A percentile compares a stretch with the other conserved stretches of the same genome.
Conservation (phyloP, 2,797 vertebrate genomes). For the Neomorphus geoffroyi region DNA sequence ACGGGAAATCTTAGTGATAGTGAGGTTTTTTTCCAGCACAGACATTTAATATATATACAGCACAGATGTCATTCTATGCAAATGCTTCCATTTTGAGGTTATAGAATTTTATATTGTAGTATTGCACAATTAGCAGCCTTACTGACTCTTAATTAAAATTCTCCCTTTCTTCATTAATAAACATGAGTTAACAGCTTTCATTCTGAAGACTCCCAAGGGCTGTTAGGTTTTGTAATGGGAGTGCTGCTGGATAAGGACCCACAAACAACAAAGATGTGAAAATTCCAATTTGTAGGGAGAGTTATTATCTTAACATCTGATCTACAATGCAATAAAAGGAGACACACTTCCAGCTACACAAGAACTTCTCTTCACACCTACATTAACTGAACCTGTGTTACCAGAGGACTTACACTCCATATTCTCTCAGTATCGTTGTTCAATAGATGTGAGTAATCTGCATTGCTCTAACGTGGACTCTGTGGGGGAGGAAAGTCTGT, state of each 20-base stretch:
- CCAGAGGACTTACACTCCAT: not conserved
- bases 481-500: fast-evolving
- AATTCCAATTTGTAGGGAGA: not conserved
- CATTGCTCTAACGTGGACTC: too few relatives aligned
- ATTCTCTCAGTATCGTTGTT: not conserved
- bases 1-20: not conserved
- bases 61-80: not conserved
- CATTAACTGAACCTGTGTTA: not conserved
- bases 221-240: not conserved
- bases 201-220: not conserved
- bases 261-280: not conserved
- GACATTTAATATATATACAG: not conserved
- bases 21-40: not conserved
- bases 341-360: fast-evolving
- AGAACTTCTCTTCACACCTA: not conserved
- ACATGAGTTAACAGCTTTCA: not conserved
- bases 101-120: not conserved
- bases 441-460: not conserved
- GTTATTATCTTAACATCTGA: not conserved
- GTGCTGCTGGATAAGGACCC: not conserved
- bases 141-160: not conserved
- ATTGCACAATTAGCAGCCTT: not conserved
- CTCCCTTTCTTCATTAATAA: not conserved
- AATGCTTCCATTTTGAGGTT: not conserved
- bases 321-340: not conserved